A percentile compares a stretch with the other conserved stretches of the same genome.
Evolutionary conservation across 2,888 invertebrate genomes (phyloP).

Genomic region (Mythimna albipuncta): DNA sequence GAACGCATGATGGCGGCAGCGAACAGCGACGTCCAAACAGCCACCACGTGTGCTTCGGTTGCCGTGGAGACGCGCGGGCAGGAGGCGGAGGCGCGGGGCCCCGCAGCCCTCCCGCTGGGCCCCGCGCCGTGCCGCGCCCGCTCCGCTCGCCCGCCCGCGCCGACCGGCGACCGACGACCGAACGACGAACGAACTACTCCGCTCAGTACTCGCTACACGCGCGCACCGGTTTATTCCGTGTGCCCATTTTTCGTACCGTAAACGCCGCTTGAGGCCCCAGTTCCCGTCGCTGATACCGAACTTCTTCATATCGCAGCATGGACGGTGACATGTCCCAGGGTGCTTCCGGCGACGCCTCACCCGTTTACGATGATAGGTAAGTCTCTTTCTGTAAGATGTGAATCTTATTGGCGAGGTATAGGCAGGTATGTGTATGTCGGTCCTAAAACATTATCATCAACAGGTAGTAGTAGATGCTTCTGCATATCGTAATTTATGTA

Average conservation of each 20-base stretch:
- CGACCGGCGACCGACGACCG: slow-evolving; percentile 61
- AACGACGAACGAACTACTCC: slow-evolving; percentile 67
- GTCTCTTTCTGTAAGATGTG: slow-evolving; percentile 49
- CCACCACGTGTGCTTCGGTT: slow-evolving; percentile 65
- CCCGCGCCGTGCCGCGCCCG: slow-evolving; percentile 55
- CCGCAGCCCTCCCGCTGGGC: slow-evolving; percentile 69
- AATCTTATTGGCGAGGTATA: slow-evolving; percentile 38
- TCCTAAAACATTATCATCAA: slow-evolving; percentile 38
- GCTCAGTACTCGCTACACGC: slow-evolving; percentile 72
- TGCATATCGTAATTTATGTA: neutral
- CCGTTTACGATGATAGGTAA: slow-evolving; percentile 85
- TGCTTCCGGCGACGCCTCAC: slow-evolving; percentile 82
- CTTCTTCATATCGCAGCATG: slow-evolving; percentile 70
- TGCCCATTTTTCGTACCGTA: slow-evolving; percentile 70
- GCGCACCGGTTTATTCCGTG: slow-evolving; percentile 78
- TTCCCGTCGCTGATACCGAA: slow-evolving; percentile 61
- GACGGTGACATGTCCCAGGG: slow-evolving; percentile 84
- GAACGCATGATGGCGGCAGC: slow-evolving; percentile 54
- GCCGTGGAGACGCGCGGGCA: slow-evolving; percentile 62
- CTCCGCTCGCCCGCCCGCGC: slow-evolving; percentile 59
- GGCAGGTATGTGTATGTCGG: slow-evolving; percentile 10
- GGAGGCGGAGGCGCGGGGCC: slow-evolving; percentile 78
- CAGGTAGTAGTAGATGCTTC: slow-evolving; percentile 45
- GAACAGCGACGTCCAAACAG: slow-evolving; percentile 28
- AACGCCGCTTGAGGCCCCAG: slow-evolving; percentile 67